A percentile compares a stretch with the other conserved stretches of the same genome.
These are phyloP conservation scores for Ochotona princeps DNA, from an alignment of 2,113 vertebrate genomes.

Conservation along the genomic window DNA sequence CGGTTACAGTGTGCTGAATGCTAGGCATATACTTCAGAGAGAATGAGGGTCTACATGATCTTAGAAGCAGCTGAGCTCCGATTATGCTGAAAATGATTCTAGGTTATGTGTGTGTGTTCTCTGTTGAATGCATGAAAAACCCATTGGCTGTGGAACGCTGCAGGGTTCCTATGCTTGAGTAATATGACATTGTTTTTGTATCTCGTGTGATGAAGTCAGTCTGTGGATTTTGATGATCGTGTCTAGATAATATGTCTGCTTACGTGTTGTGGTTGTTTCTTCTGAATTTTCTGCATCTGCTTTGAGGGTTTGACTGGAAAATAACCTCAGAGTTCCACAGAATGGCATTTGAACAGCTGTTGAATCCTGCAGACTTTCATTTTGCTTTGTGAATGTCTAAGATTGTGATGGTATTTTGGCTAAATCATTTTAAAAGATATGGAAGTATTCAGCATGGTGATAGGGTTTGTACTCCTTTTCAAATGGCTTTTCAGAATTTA, in stretches of 20 bases:
- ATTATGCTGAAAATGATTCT: neutral
- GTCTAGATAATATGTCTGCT: neutral
- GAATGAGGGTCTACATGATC: neutral
- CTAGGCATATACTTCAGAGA: neutral
- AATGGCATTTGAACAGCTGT: neutral
- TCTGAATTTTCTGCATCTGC: neutral
- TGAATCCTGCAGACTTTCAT: neutral
- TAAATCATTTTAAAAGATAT: neutral
- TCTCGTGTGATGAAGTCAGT: neutral
- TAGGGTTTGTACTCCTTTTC: neutral
- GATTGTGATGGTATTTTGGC: neutral
- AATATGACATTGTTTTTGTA: neutral
- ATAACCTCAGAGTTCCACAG: neutral
- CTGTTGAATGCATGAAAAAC: neutral
- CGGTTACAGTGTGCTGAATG: neutral
- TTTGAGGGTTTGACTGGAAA: neutral
- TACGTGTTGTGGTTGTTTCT: constrained; percentile 19
- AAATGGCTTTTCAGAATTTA: too few species aligned
- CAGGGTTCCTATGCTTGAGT: neutral
- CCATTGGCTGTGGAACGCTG: neutral
- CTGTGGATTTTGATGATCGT: neutral
- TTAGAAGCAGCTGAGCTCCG: neutral
- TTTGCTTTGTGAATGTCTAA: neutral
- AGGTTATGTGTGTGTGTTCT: neutral
- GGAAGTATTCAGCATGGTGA: neutral